Conservation (phyloP, 2,113 vertebrate species). For the Boulengeromyrus knoepffleri region DNA sequence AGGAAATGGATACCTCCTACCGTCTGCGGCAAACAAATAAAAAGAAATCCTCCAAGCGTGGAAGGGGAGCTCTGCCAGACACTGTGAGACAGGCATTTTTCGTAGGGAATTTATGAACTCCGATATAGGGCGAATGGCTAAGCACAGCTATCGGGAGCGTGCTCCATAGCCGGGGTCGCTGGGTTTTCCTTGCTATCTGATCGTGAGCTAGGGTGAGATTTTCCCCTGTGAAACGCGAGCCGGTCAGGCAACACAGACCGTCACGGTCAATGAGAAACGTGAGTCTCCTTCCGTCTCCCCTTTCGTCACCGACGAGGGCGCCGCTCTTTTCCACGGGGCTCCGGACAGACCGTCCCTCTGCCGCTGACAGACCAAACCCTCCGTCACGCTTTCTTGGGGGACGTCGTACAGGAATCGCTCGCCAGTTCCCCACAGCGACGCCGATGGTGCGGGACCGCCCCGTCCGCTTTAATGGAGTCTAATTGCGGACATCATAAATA, state of each 20-base stretch:
- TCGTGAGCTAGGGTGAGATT: slow-evolving; percentile 35
- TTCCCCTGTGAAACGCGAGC: slow-evolving; percentile 45
- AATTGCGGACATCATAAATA: background rate
- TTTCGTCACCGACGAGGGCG: slow-evolving; percentile 37
- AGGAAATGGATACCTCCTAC: slow-evolving; percentile 22
- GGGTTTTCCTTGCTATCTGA: slow-evolving; percentile 20
- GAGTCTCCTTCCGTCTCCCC: slow-evolving; percentile 47
- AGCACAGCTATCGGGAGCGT: slow-evolving; percentile 21
- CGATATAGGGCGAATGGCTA: slow-evolving; percentile 13
- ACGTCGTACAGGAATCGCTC: background rate
- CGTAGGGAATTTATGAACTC: slow-evolving; percentile 39
- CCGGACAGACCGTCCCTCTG: background rate
- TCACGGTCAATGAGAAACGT: slow-evolving; percentile 55
- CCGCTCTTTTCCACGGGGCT: background rate
- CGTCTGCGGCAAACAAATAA: slow-evolving; percentile 29
- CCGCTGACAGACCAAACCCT: background rate
- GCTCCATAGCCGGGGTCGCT: background rate
- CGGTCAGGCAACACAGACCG: slow-evolving; percentile 33
- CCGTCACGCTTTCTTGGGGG: background rate
- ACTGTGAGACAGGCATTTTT: slow-evolving; percentile 35
- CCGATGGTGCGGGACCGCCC: background rate
- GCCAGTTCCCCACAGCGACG: background rate
- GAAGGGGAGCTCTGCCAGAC: slow-evolving; percentile 15
- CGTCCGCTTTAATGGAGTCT: background rate
- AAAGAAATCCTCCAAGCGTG: background rate